phyloP scores from a whole-genome alignment of 2,797 vertebrate species.

The Sebastes hubbsi region DNA sequence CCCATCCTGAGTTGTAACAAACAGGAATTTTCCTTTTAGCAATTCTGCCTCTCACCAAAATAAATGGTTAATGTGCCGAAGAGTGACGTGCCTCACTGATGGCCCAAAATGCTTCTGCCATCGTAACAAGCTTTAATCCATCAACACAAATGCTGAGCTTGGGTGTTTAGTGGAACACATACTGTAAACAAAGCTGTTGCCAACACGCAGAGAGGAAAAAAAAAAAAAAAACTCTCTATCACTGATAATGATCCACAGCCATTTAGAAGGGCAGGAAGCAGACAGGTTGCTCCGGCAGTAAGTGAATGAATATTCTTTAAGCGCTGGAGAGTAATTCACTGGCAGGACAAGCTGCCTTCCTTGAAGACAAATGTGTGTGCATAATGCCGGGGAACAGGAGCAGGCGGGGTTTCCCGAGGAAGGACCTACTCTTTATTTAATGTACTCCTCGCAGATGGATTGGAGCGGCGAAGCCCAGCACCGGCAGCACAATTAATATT shows the following conservation, averaged over 20 bases:
- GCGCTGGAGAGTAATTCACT: constrained; percentile 67
- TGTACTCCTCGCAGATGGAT: constrained; percentile 63
- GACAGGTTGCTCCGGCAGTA: constrained; percentile 65
- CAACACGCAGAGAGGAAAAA: constrained; percentile 19
- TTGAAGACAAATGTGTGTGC: constrained; percentile 75
- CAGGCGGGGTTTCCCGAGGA: constrained; percentile 36
- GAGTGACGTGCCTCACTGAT: constrained; percentile 33
- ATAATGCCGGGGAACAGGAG: constrained; percentile 57
- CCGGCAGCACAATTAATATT: constrained; percentile 62
- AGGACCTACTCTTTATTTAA: constrained; percentile 70
- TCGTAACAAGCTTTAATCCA: constrained; percentile 61
- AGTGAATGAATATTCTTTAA: constrained; percentile 78
- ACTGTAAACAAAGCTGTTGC: constrained; percentile 69
- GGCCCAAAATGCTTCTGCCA: constrained; percentile 51
- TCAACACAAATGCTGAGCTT: constrained; percentile 67
- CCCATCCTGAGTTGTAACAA: background rate
- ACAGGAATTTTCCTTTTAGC: constrained; percentile 16
- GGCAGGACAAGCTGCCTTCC: constrained; percentile 59
- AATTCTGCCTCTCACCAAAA: constrained; percentile 24
- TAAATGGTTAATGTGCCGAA: constrained; percentile 47
- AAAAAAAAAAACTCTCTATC: constrained; percentile 37
- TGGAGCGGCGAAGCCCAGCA: constrained; percentile 38
- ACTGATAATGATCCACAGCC: constrained; percentile 70
- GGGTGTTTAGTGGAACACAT: constrained; percentile 48
- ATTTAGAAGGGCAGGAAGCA: constrained; percentile 68